Percentiles rank a stretch among this genome's conserved stretches.
Evolutionary conservation across 1,140 invertebrate genomes (phyloP).

Genomic region (Sarcophaga bullata): DNA sequence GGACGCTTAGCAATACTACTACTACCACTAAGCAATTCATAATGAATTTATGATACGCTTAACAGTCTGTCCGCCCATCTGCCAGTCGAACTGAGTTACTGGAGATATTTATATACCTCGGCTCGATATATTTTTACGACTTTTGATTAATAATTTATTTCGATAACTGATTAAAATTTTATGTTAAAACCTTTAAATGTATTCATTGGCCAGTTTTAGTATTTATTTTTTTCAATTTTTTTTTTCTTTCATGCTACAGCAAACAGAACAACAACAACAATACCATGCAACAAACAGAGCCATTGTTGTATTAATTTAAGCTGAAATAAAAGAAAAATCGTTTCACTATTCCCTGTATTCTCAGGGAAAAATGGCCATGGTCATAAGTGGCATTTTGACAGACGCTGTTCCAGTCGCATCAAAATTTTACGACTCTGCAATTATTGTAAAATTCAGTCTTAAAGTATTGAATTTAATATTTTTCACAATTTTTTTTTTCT

Average conservation of each 20-base stretch:
- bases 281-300: too few species aligned
- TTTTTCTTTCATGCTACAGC: too few species aligned
- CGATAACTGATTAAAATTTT: constrained; percentile 38
- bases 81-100: background rate
- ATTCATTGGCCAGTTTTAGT: background rate
- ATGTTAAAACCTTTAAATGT: constrained; percentile 33
- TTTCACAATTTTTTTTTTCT: background rate
- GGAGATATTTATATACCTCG: background rate
- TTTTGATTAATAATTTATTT: constrained; percentile 41
- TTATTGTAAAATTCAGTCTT: constrained; percentile 4
- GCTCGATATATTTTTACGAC: constrained; percentile 23
- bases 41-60: background rate
- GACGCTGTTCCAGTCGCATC: too few species aligned
- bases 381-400: background rate
- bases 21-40: background rate
- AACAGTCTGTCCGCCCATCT: background rate
- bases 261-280: background rate
- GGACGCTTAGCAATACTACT: too few species aligned
- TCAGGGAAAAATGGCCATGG: background rate
- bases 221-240: background rate
- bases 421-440: background rate
- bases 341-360: background rate
- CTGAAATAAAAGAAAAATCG: background rate
- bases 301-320: background rate
- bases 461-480: constrained; percentile 21